A percentile compares a stretch with the other conserved stretches of the same genome.
These are phyloP conservation scores for Apoda limacodes DNA, from an alignment of 2,888 invertebrate species.

Conservation along the genomic window DNA sequence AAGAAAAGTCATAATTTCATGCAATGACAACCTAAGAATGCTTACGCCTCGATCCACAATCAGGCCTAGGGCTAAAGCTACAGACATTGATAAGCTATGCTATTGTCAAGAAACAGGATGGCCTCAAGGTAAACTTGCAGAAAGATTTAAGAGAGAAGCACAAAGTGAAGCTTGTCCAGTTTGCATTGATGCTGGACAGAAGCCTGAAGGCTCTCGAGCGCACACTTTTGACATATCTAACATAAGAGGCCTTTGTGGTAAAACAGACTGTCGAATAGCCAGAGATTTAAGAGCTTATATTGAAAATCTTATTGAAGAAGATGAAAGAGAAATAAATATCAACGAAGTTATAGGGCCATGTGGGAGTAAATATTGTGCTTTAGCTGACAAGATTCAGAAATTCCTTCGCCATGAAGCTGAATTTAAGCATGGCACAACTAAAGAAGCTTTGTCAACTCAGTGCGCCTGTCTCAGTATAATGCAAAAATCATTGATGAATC, in stretches of 20 bases:
- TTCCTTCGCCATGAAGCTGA: slow-evolving; percentile 47
- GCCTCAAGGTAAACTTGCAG: slow-evolving; percentile 46
- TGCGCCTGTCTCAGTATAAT: slow-evolving; percentile 50
- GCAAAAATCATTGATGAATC: slow-evolving; percentile 35
- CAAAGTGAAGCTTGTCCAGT: slow-evolving; percentile 43
- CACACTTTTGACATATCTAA: slow-evolving; percentile 49
- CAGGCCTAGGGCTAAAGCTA: slow-evolving; percentile 48
- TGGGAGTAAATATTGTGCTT: slow-evolving; percentile 49
- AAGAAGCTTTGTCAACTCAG: slow-evolving; percentile 49
- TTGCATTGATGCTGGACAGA: slow-evolving; percentile 38
- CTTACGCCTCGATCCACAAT: slow-evolving; percentile 52
- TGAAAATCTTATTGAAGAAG: slow-evolving; percentile 50
- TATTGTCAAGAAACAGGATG: slow-evolving; percentile 51
- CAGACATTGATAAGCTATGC: slow-evolving; percentile 54
- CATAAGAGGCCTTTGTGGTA: slow-evolving; percentile 57
- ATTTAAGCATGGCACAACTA: slow-evolving; percentile 31
- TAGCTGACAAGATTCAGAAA: slow-evolving; percentile 48
- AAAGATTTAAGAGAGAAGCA: slow-evolving; percentile 42
- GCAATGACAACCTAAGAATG: slow-evolving; percentile 63
- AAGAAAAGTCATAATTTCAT: slow-evolving; percentile 51
- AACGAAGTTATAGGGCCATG: slow-evolving; percentile 52
- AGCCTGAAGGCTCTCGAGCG: slow-evolving; percentile 20
- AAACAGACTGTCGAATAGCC: slow-evolving; percentile 52
- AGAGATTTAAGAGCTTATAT: slow-evolving; percentile 51
- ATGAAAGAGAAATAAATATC: slow-evolving; percentile 40